phyloP scores from a whole-genome alignment of 2,113 vertebrate species.

The Halichoerus grypus region DNA sequence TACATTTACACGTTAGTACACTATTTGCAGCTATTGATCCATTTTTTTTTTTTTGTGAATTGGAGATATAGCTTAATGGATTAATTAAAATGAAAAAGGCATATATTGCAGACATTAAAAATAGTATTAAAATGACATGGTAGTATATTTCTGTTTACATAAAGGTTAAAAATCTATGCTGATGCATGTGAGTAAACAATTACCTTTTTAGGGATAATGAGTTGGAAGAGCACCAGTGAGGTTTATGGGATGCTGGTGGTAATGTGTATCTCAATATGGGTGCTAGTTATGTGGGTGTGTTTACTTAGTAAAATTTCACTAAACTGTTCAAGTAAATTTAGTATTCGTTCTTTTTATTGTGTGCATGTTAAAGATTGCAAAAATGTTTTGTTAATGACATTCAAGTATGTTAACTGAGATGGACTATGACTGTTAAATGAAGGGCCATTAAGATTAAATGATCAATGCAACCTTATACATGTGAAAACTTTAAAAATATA shows the following conservation, averaged over 20 bases:
- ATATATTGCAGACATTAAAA: not conserved
- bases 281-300: not conserved
- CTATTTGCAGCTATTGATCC: not conserved
- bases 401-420: not conserved
- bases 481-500: not conserved
- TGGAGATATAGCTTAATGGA: not conserved
- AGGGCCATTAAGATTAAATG: not conserved
- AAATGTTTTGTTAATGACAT: slow-evolving; percentile 22
- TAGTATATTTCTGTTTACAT: not conserved
- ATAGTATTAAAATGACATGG: not conserved
- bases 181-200: not conserved
- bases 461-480: not conserved
- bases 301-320: not conserved
- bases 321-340: not conserved
- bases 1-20: not conserved
- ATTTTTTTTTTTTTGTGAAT: not conserved
- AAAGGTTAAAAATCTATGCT: not conserved
- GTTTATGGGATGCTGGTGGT: not conserved
- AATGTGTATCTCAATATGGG: not conserved
- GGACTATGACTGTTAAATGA: not conserved
- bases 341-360: not conserved
- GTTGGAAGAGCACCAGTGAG: not conserved
- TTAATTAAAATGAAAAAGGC: not conserved
- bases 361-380: not conserved
- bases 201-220: not conserved